Evolutionary conservation across 2,888 invertebrate species (phyloP).

Genomic region (Melinopterus prodromus): DNA sequence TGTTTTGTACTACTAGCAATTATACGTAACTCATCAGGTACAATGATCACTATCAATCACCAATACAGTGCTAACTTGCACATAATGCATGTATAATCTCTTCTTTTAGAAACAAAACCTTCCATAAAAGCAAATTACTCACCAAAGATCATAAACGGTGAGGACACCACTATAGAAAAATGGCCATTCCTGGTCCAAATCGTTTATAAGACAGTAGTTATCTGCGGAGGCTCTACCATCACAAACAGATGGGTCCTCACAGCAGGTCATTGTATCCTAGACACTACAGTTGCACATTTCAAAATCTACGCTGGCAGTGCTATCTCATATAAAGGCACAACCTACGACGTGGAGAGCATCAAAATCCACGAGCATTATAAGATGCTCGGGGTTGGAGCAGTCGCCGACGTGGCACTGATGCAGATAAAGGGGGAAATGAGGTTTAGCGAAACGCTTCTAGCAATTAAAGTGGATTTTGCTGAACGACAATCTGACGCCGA

Average conservation of each 20-base stretch:
- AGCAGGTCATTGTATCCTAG: neutral
- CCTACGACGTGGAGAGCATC: neutral
- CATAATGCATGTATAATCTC: neutral
- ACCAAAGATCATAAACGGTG: neutral
- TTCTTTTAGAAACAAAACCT: neutral
- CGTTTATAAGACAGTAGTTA: neutral
- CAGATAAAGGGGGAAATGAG: neutral
- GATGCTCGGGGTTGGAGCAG: no score
- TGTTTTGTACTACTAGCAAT: neutral
- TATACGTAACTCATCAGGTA: neutral
- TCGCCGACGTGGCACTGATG: neutral
- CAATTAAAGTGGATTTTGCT: neutral
- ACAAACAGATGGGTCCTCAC: neutral
- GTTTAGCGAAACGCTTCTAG: neutral
- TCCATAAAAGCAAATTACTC: neutral
- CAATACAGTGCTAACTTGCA: no score
- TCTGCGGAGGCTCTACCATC: neutral
- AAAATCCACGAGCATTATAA: neutral
- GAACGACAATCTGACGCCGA: neutral
- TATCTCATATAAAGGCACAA: neutral
- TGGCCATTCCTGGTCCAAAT: neutral
- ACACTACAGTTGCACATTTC: neutral
- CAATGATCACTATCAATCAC: no score
- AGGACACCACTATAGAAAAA: neutral
- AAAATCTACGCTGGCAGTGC: neutral